Base-by-base conservation (phyloP, 1,140 invertebrate species). In the Odontomachus brunneus region DNA sequence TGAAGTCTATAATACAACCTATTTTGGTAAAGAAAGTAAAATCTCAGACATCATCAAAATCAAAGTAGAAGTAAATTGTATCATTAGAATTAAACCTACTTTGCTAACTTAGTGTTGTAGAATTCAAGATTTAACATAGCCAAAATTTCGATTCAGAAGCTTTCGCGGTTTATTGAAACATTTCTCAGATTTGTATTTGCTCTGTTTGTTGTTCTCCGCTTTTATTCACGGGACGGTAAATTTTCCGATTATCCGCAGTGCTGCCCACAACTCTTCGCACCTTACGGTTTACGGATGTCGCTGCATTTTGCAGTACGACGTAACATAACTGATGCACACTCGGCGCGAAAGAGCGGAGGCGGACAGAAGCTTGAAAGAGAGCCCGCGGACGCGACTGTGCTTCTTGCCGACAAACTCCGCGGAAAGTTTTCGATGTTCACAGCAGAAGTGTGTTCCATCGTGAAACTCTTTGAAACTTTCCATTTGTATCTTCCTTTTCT, bases 261-360 rank as follows among this genome's bases (percentile, higher is more conserved):
- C 22, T 11, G 38, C 9, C 38, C 17, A 44, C 72, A 48, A 62
- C 49, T 62, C 17, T 19, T 12, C 29, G 19, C 19, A n/a, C n/a
- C 11, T 55, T 17, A 17, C 26, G 17, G 66, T 53, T 67, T 53
- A 51, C 49, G 29, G 22, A 33, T 33, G 29, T 67, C 19, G 49
- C 49, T 44, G 48, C 38, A 14, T 19, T n/a, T 53, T 15, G 60
- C 48, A 19, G 26, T 65, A 76, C 48, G 51, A 53, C 49, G 49
- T 14, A 44, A 67, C 49, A 44, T 78, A 78, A 78, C 49, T 55
- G 49, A 78, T 67, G 33, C 63, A 19, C 14, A 55, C 12, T 67
- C 9, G 73, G 22, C 59, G 38, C 19, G 12, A 38, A 78, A 69
- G 17, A n/a, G n/a, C 44, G 11, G 19, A 26, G 24, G 44, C 24